phyloP scores from a whole-genome alignment of 2,797 vertebrate genomes.

The Aselliscus stoliczkanus region DNA sequence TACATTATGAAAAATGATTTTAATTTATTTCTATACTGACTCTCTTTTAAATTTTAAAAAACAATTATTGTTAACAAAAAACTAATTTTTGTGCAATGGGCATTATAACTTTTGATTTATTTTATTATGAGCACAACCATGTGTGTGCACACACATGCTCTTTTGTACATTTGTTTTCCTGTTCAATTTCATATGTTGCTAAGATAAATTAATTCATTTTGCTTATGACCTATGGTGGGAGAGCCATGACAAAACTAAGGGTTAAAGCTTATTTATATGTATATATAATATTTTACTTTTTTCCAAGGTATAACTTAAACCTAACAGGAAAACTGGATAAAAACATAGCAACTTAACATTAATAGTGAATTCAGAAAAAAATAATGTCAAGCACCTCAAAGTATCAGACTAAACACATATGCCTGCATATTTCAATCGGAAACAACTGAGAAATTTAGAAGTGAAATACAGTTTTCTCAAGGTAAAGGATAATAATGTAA shows the following conservation, averaged over 20 bases:
- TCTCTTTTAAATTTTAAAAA: slow-evolving; percentile 64
- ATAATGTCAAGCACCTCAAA: not conserved
- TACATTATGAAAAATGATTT: slow-evolving; percentile 66
- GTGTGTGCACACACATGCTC: fast-evolving
- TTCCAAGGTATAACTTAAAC: not conserved
- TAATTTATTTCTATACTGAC: slow-evolving; percentile 67
- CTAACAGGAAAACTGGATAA: not conserved
- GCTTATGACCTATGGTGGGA: not conserved
- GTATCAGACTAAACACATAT: not conserved
- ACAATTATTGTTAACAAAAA: slow-evolving; percentile 64
- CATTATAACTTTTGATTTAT: slow-evolving; percentile 36
- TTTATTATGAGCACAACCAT: not conserved
- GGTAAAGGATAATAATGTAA: not conserved
- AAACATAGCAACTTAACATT: not conserved
- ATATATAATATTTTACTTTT: not conserved
- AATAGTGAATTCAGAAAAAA: not conserved
- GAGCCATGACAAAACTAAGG: not conserved
- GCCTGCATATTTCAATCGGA: not conserved
- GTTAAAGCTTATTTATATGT: not conserved
- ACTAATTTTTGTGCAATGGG: slow-evolving; percentile 52
- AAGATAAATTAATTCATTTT: slow-evolving; percentile 2
- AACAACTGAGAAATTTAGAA: not conserved
- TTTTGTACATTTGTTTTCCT: not conserved
- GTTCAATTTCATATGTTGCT: slow-evolving; percentile 4
- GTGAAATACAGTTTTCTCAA: not conserved